Evolutionary conservation across 2,113 vertebrate species (phyloP), one percentile per base, ranked within the genome.

Genomic region (Acrocephalus kingi): DNA sequence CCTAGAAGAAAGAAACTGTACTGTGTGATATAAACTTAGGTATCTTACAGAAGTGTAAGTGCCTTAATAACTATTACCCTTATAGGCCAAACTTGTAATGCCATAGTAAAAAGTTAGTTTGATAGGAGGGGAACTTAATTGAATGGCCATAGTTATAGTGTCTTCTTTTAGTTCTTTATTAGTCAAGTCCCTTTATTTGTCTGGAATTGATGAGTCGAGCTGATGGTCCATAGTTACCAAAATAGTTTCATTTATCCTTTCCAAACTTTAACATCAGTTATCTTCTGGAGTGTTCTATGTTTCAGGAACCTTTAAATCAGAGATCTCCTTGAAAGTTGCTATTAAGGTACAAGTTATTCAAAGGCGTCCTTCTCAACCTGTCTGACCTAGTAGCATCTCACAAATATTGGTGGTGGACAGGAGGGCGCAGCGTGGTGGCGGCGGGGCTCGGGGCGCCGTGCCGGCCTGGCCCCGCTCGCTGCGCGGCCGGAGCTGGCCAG

Each of bases 331-430:
- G 35, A 61, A 73, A 69, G 71, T 31, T 58, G 46, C 24, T 58
- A 0, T 39, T 43, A 30, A 69, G 33, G 13, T 14, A 27, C 3
- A 54, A 35, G 23, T n/a, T 55, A 13, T 1, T 73, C 9, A 14
- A 10, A 52, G 0, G 23, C 1, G 1, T 66, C 22, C 21, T 46
- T 52, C 49, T 72, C 28, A 22, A 1, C 17, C 28, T 4, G 15
- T 19, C 9, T 22, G 10, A 8, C 20, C 46, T 2, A 3, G 33
- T 2, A n/a, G 16, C 75, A 2, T 13, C 23, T 33, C 28, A 0
- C 31, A 30, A 0, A 1, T 9, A 0, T 3, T n/a, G 28, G 5
- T 2, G 5, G 3, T 3, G 55, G 20, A 0, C 10, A 1, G 8
- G 59, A 3, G 24, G 69, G 0, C 7, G 13, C 48, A 5, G 35